These are phyloP conservation scores for Drosophila jambulina DNA, from an alignment of 1,140 invertebrate species.

Conservation along the genomic window DNA sequence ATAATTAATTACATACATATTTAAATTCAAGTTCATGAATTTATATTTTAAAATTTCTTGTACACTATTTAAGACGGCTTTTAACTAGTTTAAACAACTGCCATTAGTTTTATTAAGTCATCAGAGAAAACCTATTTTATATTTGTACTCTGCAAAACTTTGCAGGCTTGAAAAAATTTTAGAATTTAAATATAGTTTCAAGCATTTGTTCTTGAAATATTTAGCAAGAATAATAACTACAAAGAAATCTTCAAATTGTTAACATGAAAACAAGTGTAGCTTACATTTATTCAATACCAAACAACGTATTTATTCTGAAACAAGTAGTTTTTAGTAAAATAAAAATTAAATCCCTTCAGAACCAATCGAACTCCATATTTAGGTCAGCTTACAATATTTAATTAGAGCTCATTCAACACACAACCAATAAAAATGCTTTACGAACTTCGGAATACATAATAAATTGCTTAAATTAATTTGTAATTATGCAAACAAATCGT, in stretches of 20 bases:
- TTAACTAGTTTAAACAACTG: background rate
- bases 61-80: background rate
- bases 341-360: background rate
- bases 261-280: background rate
- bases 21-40: too few relatives aligned
- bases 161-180: too few relatives aligned
- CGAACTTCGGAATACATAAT: background rate
- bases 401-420: background rate
- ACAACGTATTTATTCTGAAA: background rate
- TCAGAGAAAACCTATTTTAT: too few relatives aligned
- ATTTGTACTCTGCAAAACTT: too few relatives aligned
- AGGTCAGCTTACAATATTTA: slow-evolving; percentile 1
- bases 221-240: too few relatives aligned
- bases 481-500: background rate
- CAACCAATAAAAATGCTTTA: background rate
- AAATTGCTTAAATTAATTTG: slow-evolving; percentile 10
- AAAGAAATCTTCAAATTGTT: background rate
- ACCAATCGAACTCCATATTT: background rate
- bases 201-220: too few relatives aligned
- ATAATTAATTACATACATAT: too few relatives aligned
- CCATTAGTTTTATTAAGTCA: background rate
- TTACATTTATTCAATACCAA: background rate
- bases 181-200: too few relatives aligned
- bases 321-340: background rate
- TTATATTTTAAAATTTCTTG: background rate